Conservation (phyloP, 2,888 invertebrate species). For the Acanthosoma haemorrhoidale region DNA sequence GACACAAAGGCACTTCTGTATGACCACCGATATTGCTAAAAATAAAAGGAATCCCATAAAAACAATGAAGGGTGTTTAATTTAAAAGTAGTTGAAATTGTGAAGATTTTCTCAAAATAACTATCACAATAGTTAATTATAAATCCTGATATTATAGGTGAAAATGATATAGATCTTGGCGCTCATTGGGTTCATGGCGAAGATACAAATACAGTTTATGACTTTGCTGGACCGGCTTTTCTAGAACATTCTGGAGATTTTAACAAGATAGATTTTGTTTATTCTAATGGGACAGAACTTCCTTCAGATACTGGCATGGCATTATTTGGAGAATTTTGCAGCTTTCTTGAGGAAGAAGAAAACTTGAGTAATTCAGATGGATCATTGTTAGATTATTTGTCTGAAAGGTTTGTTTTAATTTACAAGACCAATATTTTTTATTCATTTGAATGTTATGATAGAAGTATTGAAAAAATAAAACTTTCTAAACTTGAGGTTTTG, state of each 20-base stretch:
- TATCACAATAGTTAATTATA: background rate
- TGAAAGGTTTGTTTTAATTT: conserved; percentile 16
- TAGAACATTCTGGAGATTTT: conserved; percentile 33
- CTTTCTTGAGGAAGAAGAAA: conserved; percentile 27
- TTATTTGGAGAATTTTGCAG: conserved; percentile 28
- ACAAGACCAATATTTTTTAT: background rate
- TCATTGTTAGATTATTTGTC: conserved; percentile 29
- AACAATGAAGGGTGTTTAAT: too few species aligned
- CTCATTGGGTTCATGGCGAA: conserved; percentile 76
- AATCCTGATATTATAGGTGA: conserved; percentile 46
- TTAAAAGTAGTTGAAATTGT: too few species aligned
- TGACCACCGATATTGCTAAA: too few species aligned
- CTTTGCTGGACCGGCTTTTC: conserved; percentile 42
- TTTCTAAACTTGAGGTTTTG: background rate
- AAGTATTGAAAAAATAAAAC: background rate
- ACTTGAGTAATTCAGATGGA: conserved; percentile 24
- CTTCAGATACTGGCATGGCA: conserved; percentile 22
- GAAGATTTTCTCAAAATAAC: too few species aligned
- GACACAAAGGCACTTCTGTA: too few species aligned
- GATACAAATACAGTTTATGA: conserved; percentile 57
- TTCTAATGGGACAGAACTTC: conserved; percentile 31
- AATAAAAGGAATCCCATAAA: too few species aligned
- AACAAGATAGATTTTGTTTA: conserved; percentile 32
- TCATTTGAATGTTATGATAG: background rate
- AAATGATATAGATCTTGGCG: conserved; percentile 63